A percentile compares a stretch with the other conserved stretches of the same genome.
Evolutionary conservation across 2,113 vertebrate genomes (phyloP).

Genomic region (Nettapus auritus): DNA sequence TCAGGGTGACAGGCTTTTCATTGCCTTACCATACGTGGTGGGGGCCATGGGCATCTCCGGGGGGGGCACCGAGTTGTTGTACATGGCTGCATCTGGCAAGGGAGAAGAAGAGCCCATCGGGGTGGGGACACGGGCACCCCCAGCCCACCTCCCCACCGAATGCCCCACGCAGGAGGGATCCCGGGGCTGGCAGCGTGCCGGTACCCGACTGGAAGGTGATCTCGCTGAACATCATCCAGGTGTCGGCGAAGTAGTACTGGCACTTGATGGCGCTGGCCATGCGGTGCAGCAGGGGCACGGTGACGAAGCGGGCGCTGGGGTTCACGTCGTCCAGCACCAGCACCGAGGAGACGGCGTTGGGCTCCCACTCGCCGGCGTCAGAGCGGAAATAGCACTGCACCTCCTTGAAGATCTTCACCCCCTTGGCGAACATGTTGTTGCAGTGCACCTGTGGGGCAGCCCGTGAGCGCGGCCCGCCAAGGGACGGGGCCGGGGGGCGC

Average conservation of each 20-base stretch:
- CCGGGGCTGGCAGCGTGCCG: accelerated
- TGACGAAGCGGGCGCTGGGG: constrained; percentile 91
- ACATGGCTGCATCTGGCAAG: constrained; percentile 89
- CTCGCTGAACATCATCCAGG: constrained; percentile 98
- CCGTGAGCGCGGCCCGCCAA: background rate
- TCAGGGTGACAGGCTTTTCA: accelerated
- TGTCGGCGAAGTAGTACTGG: constrained; percentile 90
- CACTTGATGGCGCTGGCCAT: constrained; percentile 94
- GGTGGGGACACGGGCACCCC: accelerated
- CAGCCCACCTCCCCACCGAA: background rate
- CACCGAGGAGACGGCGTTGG: constrained; percentile 81
- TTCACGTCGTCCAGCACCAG: constrained; percentile 84
- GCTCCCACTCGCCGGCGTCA: constrained; percentile 87
- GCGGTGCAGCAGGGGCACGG: constrained; percentile 88
- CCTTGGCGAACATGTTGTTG: constrained; percentile 93
- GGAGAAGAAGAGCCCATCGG: background rate
- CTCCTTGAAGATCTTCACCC: constrained; percentile 93
- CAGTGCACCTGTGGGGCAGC: constrained; percentile 88
- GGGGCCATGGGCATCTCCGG: constrained; percentile 77
- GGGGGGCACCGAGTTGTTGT: constrained; percentile 87
- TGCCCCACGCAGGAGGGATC: background rate
- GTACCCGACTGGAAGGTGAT: constrained; percentile 97
- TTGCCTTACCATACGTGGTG: constrained; percentile 79
- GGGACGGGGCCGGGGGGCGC: accelerated
- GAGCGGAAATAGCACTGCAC: constrained; percentile 92